Conservation (phyloP, 2,113 vertebrate genomes). For the Odobenus rosmarus region DNA sequence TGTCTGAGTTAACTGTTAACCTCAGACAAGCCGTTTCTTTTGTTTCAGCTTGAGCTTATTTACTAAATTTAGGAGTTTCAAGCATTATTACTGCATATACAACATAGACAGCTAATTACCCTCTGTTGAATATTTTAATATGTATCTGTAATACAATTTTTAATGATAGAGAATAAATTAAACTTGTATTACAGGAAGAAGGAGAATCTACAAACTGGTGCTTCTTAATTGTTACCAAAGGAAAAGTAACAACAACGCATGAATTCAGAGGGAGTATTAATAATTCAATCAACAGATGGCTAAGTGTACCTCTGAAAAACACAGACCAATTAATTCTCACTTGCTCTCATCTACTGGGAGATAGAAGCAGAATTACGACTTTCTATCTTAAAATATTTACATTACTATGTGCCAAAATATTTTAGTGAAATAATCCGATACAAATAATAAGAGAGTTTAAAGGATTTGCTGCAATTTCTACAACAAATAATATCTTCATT, state of each 20-base stretch:
- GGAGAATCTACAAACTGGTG: not conserved
- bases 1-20: constrained; percentile 17
- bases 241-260: not conserved
- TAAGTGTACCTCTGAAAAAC: not conserved
- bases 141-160: constrained; percentile 37
- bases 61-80: constrained; percentile 42
- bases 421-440: not conserved
- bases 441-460: not conserved
- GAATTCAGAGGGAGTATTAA: constrained; percentile 54
- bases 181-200: constrained; percentile 59
- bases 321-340: constrained; percentile 6
- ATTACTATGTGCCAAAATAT: not conserved
- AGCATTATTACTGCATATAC: constrained; percentile 61
- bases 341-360: not conserved
- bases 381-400: constrained; percentile 26
- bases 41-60: not conserved
- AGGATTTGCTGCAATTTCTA: not conserved
- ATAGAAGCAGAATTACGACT: not conserved
- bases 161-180: constrained; percentile 73
- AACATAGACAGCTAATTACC: constrained; percentile 37
- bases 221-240: constrained; percentile 61
- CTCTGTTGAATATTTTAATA: constrained; percentile 65
- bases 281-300: constrained; percentile 67
- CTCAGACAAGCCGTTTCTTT: constrained; percentile 1
- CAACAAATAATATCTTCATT: not conserved